Evolutionary conservation across 2,797 vertebrate species (phyloP).

Genomic region (Micrastur ruficollis): DNA sequence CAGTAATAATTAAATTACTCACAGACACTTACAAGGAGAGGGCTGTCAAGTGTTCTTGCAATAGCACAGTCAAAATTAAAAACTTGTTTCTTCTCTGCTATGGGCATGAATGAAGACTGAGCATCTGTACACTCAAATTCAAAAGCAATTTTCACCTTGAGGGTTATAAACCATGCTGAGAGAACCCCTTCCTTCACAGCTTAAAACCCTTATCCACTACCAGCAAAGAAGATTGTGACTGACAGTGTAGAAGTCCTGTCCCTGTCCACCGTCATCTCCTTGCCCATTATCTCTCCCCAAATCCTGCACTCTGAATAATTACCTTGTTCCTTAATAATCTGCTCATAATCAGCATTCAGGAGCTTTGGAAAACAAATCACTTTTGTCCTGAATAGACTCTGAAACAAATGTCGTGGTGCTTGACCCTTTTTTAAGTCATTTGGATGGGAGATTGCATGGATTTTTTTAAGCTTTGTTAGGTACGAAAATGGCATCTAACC

Average conservation of each 20-base stretch:
- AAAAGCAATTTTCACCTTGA: background rate
- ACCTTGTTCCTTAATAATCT: background rate
- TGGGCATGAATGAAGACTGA: background rate
- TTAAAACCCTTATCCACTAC: background rate
- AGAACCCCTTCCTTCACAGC: background rate
- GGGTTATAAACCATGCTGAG: background rate
- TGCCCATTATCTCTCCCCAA: background rate
- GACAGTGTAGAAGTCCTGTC: background rate
- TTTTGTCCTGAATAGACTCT: background rate
- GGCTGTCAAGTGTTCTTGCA: background rate
- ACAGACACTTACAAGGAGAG: background rate
- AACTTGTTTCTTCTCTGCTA: background rate
- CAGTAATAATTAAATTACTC: background rate
- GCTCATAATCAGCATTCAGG: background rate
- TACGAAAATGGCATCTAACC: background rate
- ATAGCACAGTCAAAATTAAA: background rate
- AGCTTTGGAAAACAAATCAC: background rate
- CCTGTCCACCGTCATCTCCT: fast-evolving
- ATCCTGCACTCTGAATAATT: background rate
- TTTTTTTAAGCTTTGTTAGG: background rate
- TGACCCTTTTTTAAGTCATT: background rate
- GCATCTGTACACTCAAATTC: background rate
- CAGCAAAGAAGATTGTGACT: background rate
- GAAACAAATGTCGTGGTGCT: background rate
- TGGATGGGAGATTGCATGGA: background rate